Evolutionary conservation across 1,140 invertebrate genomes (phyloP).

Genomic region (Drosophila insularis): DNA sequence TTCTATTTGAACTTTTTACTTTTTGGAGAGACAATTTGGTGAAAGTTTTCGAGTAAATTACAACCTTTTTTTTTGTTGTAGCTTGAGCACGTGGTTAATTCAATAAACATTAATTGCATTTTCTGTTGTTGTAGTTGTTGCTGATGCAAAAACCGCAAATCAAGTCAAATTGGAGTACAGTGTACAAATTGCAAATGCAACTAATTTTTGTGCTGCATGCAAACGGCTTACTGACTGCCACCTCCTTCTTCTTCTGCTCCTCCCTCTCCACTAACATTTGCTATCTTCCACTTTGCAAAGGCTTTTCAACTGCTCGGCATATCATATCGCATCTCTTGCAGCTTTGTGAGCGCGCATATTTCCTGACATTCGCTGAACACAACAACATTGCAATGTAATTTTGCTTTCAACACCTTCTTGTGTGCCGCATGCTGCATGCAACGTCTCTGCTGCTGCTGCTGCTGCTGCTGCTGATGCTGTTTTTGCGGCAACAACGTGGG

Average conservation of each 20-base stretch:
- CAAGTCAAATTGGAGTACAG: conserved; percentile 52
- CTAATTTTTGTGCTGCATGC: conserved; percentile 74
- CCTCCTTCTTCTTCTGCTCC: neutral
- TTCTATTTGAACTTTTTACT: conserved; percentile 17
- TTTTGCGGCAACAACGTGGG: conserved; percentile 61
- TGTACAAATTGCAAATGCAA: conserved; percentile 65
- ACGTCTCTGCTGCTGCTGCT: conserved; percentile 37
- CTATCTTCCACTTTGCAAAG: neutral
- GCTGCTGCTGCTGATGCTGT: conserved; percentile 37
- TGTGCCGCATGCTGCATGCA: conserved; percentile 49
- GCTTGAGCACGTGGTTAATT: conserved; percentile 72
- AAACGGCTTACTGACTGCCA: conserved; percentile 41
- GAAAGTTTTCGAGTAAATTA: conserved; percentile 45
- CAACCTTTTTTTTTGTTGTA: neutral
- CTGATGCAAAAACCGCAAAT: conserved; percentile 52
- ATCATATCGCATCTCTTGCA: conserved; percentile 70
- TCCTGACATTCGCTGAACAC: conserved; percentile 62
- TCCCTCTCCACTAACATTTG: neutral
- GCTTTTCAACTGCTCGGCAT: conserved; percentile 30
- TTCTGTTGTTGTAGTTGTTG: conserved; percentile 5
- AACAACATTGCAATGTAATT: conserved; percentile 76
- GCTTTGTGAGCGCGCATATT: conserved; percentile 44
- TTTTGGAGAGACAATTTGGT: conserved; percentile 40
- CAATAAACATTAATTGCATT: conserved; percentile 74
- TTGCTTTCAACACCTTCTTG: conserved; percentile 76